A percentile compares a stretch with the other conserved stretches of the same genome.
phyloP scores from a whole-genome alignment of 1,140 invertebrate species.

The Copidosoma floridanum region DNA sequence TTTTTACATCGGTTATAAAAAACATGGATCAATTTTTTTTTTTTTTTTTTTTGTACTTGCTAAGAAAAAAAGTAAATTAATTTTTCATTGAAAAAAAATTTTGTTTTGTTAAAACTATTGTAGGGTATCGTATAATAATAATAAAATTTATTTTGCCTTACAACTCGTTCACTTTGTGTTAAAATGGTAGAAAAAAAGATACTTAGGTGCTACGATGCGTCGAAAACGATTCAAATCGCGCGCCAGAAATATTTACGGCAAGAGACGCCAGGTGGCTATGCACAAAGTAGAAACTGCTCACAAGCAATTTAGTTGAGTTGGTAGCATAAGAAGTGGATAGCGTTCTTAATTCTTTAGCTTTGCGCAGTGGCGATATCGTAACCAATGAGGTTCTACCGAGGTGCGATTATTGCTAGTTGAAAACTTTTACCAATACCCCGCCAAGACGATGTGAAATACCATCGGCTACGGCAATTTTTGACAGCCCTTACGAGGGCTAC shows the following conservation, averaged over 20 bases:
- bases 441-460: slow-evolving; percentile 87
- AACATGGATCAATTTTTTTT: no score
- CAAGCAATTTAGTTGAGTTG: not conserved
- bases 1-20: no score
- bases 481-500: slow-evolving; percentile 46
- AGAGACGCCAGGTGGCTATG: not conserved
- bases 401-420: slow-evolving; percentile 88
- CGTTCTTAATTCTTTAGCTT: slow-evolving; percentile 54
- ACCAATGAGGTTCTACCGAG: slow-evolving; percentile 83
- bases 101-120: no score
- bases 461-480: slow-evolving; percentile 84
- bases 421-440: slow-evolving; percentile 94
- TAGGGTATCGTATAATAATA: no score
- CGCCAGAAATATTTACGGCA: not conserved
- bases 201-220: no score
- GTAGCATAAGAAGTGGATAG: slow-evolving; percentile 15
- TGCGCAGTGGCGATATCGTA: slow-evolving; percentile 80
- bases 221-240: not conserved
- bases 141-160: no score
- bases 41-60: no score
- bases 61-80: no score
- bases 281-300: no score
- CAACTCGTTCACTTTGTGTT: no score
- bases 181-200: no score
- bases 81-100: no score